Percentiles rank a stretch among this genome's conserved stretches.
Evolutionary conservation across 2,888 invertebrate species (phyloP).

Genomic region (Euproctis similis): DNA sequence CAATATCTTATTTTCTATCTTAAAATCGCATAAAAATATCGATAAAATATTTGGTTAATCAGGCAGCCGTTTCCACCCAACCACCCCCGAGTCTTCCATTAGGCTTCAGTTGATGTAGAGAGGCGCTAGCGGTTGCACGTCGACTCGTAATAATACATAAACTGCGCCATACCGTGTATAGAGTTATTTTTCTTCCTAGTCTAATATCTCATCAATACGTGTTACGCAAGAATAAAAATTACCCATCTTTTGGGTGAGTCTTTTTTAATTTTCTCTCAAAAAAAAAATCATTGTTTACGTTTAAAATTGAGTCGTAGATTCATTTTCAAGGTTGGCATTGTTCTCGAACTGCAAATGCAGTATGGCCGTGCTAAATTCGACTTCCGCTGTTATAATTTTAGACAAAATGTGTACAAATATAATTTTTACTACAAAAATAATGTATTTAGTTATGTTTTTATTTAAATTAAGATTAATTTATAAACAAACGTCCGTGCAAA

Average conservation of each 20-base stretch:
- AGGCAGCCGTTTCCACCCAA: conserved; percentile 38
- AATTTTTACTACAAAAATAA: too few relatives aligned
- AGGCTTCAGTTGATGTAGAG: conserved; percentile 45
- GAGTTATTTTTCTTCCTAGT: conserved; percentile 32
- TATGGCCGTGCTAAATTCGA: too few relatives aligned
- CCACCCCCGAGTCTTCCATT: conserved; percentile 37
- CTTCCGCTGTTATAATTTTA: too few relatives aligned
- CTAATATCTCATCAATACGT: conserved; percentile 8
- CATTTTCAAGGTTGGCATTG: conserved; percentile 29
- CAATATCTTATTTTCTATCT: conserved; percentile 25
- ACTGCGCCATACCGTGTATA: conserved; percentile 47
- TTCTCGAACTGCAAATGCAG: conserved; percentile 13
- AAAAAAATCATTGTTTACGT: neutral
- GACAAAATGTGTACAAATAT: too few relatives aligned
- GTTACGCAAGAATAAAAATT: conserved; percentile 7
- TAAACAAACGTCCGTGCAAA: too few relatives aligned
- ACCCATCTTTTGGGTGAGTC: conserved; percentile 11
- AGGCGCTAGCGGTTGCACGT: conserved; percentile 42
- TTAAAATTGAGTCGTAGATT: conserved; percentile 10
- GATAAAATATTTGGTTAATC: conserved; percentile 28
- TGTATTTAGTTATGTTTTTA: too few relatives aligned
- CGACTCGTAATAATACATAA: conserved; percentile 36
- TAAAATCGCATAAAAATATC: conserved; percentile 22
- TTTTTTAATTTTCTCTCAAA: too few relatives aligned
- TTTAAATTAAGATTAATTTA: too few relatives aligned